Evolutionary conservation across 2,888 invertebrate genomes (phyloP).

Genomic region (Leptopilina drosophilae): DNA sequence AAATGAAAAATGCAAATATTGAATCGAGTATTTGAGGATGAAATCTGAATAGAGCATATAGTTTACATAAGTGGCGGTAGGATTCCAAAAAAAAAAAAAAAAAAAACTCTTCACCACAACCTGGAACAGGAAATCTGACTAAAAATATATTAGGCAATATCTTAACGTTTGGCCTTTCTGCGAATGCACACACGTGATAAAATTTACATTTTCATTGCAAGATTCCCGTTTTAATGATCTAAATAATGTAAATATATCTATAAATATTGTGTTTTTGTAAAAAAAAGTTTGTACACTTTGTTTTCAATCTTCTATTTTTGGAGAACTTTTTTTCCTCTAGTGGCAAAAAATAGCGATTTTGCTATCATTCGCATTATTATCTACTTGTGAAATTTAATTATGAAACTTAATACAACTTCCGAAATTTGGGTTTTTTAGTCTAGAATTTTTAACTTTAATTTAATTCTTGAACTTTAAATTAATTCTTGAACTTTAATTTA

Average conservation of each 20-base stretch:
- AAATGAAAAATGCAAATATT: constrained; percentile 22
- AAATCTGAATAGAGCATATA: not conserved
- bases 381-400: too few relatives aligned
- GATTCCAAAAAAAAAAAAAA: constrained; percentile 7
- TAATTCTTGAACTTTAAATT: too few relatives aligned
- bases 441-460: too few relatives aligned
- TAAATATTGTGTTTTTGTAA: not conserved
- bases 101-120: not conserved
- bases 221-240: not conserved
- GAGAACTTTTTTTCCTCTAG: too few relatives aligned
- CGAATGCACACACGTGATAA: not conserved
- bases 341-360: too few relatives aligned
- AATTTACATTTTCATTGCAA: constrained; percentile 13
- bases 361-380: too few relatives aligned
- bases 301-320: too few relatives aligned
- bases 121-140: not conserved
- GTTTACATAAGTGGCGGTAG: not conserved
- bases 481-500: too few relatives aligned
- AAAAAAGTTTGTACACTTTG: too few relatives aligned
- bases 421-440: too few relatives aligned
- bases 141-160: not conserved
- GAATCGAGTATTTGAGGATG: not conserved
- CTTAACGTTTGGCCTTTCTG: not conserved
- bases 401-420: too few relatives aligned
- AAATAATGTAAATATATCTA: not conserved